Evolutionary conservation across 2,888 invertebrate species (phyloP), one percentile per base, ranked within the genome.

Genomic region (Troides oblongomaculatus): DNA sequence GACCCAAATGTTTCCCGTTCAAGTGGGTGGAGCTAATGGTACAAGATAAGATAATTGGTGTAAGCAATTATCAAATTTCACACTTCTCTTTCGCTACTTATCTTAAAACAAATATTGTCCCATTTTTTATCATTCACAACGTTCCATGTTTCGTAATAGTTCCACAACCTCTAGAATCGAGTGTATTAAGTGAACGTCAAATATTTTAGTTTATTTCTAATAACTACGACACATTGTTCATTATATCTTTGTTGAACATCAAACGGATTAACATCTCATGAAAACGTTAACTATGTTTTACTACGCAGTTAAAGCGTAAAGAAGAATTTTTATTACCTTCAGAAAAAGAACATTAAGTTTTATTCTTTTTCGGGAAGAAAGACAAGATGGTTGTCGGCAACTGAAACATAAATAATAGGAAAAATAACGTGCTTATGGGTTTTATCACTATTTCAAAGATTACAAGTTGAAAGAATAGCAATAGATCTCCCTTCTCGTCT

Each of bases 11-110:
- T 74, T 74, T 64, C 71, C 64, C 72, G 76, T 75, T 75, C 77
- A 78, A 82, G 82, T 86, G 82, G 85, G 86, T 79, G 86, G 81
- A 81, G 84, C 74, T 81, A 84, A 85, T 84, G 81, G 83, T 80
- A 78, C 74, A 77, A 89, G 89, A 91, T 91, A 90, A 90, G 88
- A 87, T 87, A 84, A 85, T 85, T 82, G 80, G 80, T 83, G 77
- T 79, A 79, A 80, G 85, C 87, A 90, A 89, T 90, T 91, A 91
- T 85, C 86, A 89, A 89, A 89, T 87, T 90, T 89, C 82, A 88
- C 86, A 84, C 83, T 80, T 85, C 85, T 83, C 39, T 10, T 81
- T 83, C 74, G 79, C 82, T 80, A 81, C 81, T 86, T 90, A 91
- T 92, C 92, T 79, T 72, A 82, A 79, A 83, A 85, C 81, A 90